Conservation (phyloP, 2,888 invertebrate species). For the Aporophyla nigra region DNA sequence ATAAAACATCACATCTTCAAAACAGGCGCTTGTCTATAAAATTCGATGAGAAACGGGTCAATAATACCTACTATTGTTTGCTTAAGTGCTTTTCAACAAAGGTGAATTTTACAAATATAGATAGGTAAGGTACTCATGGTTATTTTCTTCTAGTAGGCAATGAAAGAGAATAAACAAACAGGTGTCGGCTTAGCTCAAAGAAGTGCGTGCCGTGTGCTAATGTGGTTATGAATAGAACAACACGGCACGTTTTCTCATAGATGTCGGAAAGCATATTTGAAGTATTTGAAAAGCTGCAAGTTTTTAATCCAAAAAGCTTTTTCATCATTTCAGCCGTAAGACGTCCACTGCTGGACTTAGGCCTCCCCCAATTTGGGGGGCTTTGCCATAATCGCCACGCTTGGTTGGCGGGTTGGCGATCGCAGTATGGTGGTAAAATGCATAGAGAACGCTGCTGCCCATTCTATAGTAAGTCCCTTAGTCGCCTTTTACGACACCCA, state of each 20-base stretch:
- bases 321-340: too few relatives aligned
- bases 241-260: too few relatives aligned
- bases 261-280: not conserved
- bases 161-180: conserved; percentile 1
- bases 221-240: not conserved
- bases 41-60: conserved; percentile 27
- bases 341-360: too few relatives aligned
- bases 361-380: too few relatives aligned
- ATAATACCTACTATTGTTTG: too few relatives aligned
- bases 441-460: too few relatives aligned
- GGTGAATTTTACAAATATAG: not conserved
- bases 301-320: too few relatives aligned
- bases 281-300: not conserved
- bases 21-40: conserved; percentile 4
- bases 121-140: not conserved
- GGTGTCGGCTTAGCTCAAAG: conserved; percentile 27
- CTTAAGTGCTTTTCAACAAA: conserved; percentile 18
- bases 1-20: conserved; percentile 24
- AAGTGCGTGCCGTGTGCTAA: not conserved
- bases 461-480: too few relatives aligned
- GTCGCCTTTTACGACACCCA: too few relatives aligned
- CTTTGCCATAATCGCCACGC: too few relatives aligned
- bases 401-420: too few relatives aligned
- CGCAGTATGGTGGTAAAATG: too few relatives aligned
- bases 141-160: not conserved